A percentile compares a stretch with the other conserved stretches of the same genome.
Evolutionary conservation across 2,797 vertebrate species (phyloP).

Genomic region (Todus mexicanus): DNA sequence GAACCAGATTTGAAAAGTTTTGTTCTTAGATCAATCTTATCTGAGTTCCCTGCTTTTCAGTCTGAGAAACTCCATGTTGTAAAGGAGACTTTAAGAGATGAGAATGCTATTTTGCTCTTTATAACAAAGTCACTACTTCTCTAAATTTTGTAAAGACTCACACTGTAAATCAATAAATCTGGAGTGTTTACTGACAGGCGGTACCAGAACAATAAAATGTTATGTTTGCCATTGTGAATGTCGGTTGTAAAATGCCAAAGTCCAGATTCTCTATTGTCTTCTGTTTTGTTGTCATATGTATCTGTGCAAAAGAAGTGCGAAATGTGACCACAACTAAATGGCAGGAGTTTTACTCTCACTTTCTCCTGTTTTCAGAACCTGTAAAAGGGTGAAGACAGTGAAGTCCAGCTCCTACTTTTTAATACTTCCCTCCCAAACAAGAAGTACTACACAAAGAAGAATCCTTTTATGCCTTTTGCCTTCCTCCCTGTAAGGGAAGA

Average conservation of each 20-base stretch:
- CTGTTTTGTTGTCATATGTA: slow-evolving; percentile 11
- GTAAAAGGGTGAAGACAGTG: not conserved
- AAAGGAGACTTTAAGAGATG: not conserved
- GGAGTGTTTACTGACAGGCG: slow-evolving; percentile 3
- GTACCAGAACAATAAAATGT: slow-evolving; percentile 41
- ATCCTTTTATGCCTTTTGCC: not conserved
- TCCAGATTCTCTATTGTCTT: slow-evolving; percentile 38
- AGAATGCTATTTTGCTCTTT: not conserved
- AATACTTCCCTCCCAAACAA: not conserved
- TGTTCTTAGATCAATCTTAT: not conserved
- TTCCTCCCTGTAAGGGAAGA: not conserved
- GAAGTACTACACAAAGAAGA: not conserved
- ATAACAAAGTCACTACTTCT: not conserved
- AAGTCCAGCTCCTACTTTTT: not conserved
- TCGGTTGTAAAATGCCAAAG: slow-evolving; percentile 31
- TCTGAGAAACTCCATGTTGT: not conserved
- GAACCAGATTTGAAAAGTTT: not conserved
- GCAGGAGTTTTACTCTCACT: slow-evolving; percentile 43
- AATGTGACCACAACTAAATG: slow-evolving; percentile 37
- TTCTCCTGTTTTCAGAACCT: not conserved
- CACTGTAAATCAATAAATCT: slow-evolving; percentile 30
- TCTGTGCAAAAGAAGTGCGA: slow-evolving; percentile 45
- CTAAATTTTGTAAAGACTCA: not conserved
- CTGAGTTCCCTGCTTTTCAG: not conserved
- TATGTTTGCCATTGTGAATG: slow-evolving; percentile 31